phyloP scores from a whole-genome alignment of 2,113 vertebrate genomes.

The Antechinus flavipes region DNA sequence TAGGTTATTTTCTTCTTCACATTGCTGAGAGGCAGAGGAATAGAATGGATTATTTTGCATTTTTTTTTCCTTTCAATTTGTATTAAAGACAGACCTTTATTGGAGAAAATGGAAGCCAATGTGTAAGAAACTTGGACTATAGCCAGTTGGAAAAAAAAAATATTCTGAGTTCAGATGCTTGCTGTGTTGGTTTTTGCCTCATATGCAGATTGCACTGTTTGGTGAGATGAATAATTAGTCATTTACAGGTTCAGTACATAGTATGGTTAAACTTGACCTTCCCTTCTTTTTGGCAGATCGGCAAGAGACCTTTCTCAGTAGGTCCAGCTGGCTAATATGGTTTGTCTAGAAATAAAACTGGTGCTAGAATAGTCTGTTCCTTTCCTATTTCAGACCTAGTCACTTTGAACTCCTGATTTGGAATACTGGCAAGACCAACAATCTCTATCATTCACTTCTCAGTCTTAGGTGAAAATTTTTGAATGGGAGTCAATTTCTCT shows the following conservation, averaged over 20 bases:
- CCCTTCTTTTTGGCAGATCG: slow-evolving; percentile 65
- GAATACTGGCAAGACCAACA: slow-evolving; percentile 62
- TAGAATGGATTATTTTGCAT: slow-evolving; percentile 62
- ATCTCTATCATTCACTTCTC: slow-evolving; percentile 61
- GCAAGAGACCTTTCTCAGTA: slow-evolving; percentile 75
- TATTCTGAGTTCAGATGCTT: slow-evolving; percentile 70
- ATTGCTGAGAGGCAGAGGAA: slow-evolving; percentile 73
- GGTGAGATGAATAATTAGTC: slow-evolving; percentile 77
- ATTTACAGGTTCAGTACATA: slow-evolving; percentile 77
- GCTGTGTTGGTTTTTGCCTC: slow-evolving; percentile 72
- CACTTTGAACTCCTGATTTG: slow-evolving; percentile 57
- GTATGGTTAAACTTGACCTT: slow-evolving; percentile 72
- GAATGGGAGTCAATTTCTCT: slow-evolving; percentile 63
- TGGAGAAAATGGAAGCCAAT: slow-evolving; percentile 68
- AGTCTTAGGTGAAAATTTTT: slow-evolving; percentile 64
- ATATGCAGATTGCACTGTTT: slow-evolving; percentile 69
- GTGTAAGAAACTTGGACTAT: slow-evolving; percentile 69
- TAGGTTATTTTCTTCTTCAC: slow-evolving; percentile 76
- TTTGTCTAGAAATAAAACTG: slow-evolving; percentile 38
- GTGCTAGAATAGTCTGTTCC: slow-evolving; percentile 63
- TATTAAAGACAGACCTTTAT: slow-evolving; percentile 75
- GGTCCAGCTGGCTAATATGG: slow-evolving; percentile 71
- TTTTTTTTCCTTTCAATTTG: slow-evolving; percentile 69
- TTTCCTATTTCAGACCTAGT: slow-evolving; percentile 29
- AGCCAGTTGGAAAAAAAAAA: slow-evolving; percentile 60